These are phyloP conservation scores for Odontocolon sp. DNA, from an alignment of 2,888 invertebrate species.

Conservation along the genomic window DNA sequence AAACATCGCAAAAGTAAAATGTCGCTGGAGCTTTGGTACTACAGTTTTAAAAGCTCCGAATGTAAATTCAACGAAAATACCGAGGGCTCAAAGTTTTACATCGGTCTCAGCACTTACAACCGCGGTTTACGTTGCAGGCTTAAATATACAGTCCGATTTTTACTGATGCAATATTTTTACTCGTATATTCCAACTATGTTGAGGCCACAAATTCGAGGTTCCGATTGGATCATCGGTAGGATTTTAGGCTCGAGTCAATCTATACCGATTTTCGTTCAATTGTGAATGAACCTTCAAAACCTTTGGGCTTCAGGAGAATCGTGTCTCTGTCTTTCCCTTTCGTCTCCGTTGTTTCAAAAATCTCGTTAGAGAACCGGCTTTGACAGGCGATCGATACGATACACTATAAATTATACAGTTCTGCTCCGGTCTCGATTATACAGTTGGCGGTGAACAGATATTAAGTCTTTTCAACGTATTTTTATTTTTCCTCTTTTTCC, in stretches of 20 bases:
- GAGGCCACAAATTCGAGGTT: conserved; percentile 27
- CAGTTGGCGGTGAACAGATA: not conserved
- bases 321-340: not conserved
- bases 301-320: not conserved
- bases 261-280: not conserved
- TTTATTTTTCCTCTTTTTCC: not conserved
- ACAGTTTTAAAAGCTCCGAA: no score
- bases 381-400: no score
- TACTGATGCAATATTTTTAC: no score
- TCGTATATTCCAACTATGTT: no score
- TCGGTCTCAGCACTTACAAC: no score
- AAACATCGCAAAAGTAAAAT: no score
- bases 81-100: no score
- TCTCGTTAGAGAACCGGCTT: conserved; percentile 5
- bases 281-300: not conserved
- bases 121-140: no score
- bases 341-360: conserved; percentile 4
- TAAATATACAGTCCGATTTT: no score
- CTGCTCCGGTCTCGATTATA: not conserved
- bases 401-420: not conserved
- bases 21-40: no score
- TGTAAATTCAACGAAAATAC: no score
- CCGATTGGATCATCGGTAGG: not conserved
- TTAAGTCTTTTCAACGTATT: not conserved
- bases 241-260: not conserved